Conservation (phyloP, 2,888 invertebrate species). For the Elegia similella region DNA sequence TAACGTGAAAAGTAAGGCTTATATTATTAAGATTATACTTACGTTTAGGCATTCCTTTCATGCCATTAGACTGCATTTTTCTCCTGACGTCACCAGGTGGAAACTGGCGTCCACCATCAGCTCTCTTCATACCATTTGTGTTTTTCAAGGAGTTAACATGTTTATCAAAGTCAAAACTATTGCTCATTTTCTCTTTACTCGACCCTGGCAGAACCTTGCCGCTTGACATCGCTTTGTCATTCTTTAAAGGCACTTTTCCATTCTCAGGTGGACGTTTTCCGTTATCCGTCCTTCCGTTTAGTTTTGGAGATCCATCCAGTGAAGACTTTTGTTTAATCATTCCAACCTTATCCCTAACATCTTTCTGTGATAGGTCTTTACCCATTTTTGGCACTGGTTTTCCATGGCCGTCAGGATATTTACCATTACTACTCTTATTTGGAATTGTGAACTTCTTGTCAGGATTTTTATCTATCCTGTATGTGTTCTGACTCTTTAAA, state of each 20-base stretch:
- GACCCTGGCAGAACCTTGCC: conserved; percentile 44
- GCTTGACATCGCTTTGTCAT: conserved; percentile 42
- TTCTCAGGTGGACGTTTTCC: conserved; percentile 44
- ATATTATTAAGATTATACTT: conserved; percentile 33
- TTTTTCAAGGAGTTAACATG: conserved; percentile 59
- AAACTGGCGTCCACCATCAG: conserved; percentile 64
- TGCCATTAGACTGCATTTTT: conserved; percentile 51
- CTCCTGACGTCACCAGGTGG: conserved; percentile 74
- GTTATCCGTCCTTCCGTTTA: conserved; percentile 40
- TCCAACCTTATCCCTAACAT: conserved; percentile 47
- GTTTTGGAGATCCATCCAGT: conserved; percentile 38
- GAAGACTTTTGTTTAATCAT: conserved; percentile 42
- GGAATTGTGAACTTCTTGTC: conserved; percentile 49
- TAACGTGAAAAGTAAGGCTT: no score
- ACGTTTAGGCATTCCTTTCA: conserved; percentile 56
- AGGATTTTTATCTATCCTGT: conserved; percentile 74
- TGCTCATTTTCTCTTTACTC: conserved; percentile 52
- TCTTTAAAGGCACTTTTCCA: conserved; percentile 41
- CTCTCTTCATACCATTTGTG: conserved; percentile 32
- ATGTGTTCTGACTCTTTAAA: conserved; percentile 72
- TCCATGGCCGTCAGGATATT: conserved; percentile 53
- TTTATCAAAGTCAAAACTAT: conserved; percentile 71
- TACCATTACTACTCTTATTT: conserved; percentile 49
- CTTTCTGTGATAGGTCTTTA: conserved; percentile 43
- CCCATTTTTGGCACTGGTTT: conserved; percentile 56